Evolutionary conservation across 1,140 invertebrate genomes (phyloP), one percentile per base, ranked within the genome.

Genomic region (Teleogryllus occipitalis): DNA sequence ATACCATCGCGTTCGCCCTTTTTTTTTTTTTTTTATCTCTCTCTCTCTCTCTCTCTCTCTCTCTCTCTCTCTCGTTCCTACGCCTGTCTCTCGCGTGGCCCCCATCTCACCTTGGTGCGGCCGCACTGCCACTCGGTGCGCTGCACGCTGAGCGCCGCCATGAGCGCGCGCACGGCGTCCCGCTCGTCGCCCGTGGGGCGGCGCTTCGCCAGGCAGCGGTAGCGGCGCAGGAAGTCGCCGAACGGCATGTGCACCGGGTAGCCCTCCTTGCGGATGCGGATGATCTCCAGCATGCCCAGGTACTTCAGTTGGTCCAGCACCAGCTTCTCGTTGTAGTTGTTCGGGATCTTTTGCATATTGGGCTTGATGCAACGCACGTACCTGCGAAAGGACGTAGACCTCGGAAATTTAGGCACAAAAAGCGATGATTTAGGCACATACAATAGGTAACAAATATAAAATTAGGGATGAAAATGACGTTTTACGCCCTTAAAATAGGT

Each of bases 341-440:
- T 91, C 0, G 96, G 89, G n/a, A 90, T 87, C 86, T 98, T 98
- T 82, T 93, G 88, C 84, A 93, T 91, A 84, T 98, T 98, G 1
- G 97, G 96, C 85, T 98, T 98, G 81, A 98, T 97, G 84, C 97
- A 98, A 8, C 97, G 89, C 0, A 97, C 96, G 88, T 98, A 95
- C 93, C 93, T 94, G 82, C 7, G 10, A 65, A 14, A 10, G 18
- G 18, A 18, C 2, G n/a, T n/a, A n/a, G n/a, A n/a, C n/a, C n/a
- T n/a, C n/a, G n/a, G n/a, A n/a, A n/a, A n/a, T n/a, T n/a, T n/a
- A n/a, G n/a, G n/a, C n/a, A n/a, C n/a, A 54, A 54, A 54, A 54
- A 8, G 15, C 15, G 49, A 8, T 54, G 49, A 8, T 54, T 54
- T 54, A n/a, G n/a, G n/a, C n/a, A n/a, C n/a, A n/a, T n/a, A n/a